These are phyloP conservation scores for Nymphalis c-album DNA, from an alignment of 2,888 invertebrate genomes.

Conservation along the genomic window DNA sequence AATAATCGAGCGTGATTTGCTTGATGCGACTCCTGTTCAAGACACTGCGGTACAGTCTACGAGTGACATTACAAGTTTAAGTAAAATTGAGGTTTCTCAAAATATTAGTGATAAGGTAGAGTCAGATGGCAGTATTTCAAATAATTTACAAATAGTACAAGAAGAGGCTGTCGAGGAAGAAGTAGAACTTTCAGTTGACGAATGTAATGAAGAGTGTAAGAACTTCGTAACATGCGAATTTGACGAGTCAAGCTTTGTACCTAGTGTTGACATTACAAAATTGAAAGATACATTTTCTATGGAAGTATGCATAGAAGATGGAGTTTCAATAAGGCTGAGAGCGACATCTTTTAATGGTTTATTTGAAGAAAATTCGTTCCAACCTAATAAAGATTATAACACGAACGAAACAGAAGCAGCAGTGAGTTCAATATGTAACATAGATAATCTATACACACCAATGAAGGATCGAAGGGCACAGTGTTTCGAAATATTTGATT, in stretches of 20 bases:
- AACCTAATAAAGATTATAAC: constrained; percentile 42
- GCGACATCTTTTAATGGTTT: constrained; percentile 56
- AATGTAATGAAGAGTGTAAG: constrained; percentile 60
- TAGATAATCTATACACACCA: constrained; percentile 66
- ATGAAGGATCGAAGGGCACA: constrained; percentile 62
- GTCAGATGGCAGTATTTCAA: constrained; percentile 31
- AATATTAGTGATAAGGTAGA: constrained; percentile 42
- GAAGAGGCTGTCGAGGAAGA: constrained; percentile 57
- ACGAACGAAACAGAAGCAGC: constrained; percentile 65
- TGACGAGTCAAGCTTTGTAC: constrained; percentile 49
- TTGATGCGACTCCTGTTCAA: constrained; percentile 54
- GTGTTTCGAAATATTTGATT: constrained; percentile 72
- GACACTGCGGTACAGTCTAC: constrained; percentile 35
- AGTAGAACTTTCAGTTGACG: constrained; percentile 59
- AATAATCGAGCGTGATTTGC: constrained; percentile 71
- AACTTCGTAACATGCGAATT: constrained; percentile 57
- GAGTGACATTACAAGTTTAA: constrained; percentile 19
- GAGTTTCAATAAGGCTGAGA: constrained; percentile 60
- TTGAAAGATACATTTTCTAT: constrained; percentile 71
- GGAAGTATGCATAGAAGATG: constrained; percentile 72
- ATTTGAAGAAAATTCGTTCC: constrained; percentile 53
- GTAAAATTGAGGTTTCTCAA: constrained; percentile 18
- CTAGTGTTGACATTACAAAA: constrained; percentile 46
- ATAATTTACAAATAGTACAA: constrained; percentile 50
- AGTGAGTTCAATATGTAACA: constrained; percentile 62